Base-by-base conservation (phyloP, 2,113 vertebrate species). In the Glareola pratincola region DNA sequence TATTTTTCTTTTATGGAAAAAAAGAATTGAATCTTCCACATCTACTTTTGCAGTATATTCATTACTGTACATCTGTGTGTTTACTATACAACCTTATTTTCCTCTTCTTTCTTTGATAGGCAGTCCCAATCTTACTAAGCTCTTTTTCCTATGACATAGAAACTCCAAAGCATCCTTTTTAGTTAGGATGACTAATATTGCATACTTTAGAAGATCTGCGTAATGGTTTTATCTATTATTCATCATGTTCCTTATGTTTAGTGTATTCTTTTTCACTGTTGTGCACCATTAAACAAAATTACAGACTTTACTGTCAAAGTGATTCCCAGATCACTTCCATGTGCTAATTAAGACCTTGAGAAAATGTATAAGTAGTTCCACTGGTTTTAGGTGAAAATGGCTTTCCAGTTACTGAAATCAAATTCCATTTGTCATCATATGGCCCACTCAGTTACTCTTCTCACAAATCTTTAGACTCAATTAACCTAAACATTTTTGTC, bases 161-260 rank as follows among this genome's bases (percentile, higher is more conserved):
- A 75, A 81, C 3, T 75, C 41, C 76, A 85, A 68, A 73, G 39
- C 62, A 82, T 64, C 23, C 13, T 37, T 87, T 93, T 72, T 79
- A 34, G 39, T 51, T 81, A 66, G 23, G 68, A 73, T 88, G 81
- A 85, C 63, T 90, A 93, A 93, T 88, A 62, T 27, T 88, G 36
- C 57, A 14, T 89, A 90, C 83, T 94, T 90, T 90, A 73, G 27
- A 93, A 72, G 74, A 76, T 85, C 77, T 45, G 11, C 73, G 62
- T 85, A 68, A 87, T 68, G 16, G 14, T 82, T 92, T 94, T 91
- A 84, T 88, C 74, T 79, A 19, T 94, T 89, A 75, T 92, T 96
- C 39, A 81, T 91, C 20, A 21, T 26, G 4, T 84, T 80, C 59
- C 37, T 72, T 89, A 78, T 88, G 78, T 81, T 92, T 93, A 81